Evolutionary conservation across 92 coral and sea anemone species (phyloP).

Genomic region (Heliopora coerulea): DNA sequence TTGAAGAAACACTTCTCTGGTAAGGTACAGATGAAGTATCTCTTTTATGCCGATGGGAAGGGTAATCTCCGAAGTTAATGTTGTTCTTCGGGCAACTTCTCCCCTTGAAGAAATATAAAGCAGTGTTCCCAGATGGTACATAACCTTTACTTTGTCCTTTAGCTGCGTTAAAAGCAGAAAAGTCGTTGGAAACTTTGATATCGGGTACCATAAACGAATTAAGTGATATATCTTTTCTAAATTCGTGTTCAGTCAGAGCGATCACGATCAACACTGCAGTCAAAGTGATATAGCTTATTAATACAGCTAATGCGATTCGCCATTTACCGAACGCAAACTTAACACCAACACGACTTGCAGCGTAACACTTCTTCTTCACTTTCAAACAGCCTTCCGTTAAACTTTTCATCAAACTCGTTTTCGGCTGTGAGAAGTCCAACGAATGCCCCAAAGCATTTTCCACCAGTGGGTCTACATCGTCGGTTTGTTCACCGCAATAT

Average conservation of each 20-base stretch:
- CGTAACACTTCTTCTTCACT: background rate
- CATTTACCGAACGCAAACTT: constrained; percentile 19
- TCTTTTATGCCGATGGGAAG: background rate
- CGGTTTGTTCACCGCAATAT: constrained; percentile 6
- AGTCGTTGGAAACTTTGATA: constrained; percentile 29
- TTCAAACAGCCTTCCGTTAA: background rate
- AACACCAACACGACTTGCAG: background rate
- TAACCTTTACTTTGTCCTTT: background rate
- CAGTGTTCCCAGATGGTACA: background rate
- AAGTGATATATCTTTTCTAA: constrained; percentile 26
- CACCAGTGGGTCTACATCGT: background rate
- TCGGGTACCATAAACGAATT: constrained; percentile 35
- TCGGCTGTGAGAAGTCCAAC: constrained; percentile 12
- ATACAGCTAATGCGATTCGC: constrained; percentile 10
- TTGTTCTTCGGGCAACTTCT: background rate
- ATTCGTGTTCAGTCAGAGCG: constrained; percentile 31
- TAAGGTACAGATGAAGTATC: background rate
- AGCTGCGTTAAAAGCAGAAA: constrained; percentile 19
- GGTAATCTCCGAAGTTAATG: background rate
- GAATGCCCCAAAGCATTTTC: constrained; percentile 11
- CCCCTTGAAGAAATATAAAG: background rate
- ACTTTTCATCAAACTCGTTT: background rate
- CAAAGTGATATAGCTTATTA: constrained; percentile 22
- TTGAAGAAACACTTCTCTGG: constrained; percentile 46
- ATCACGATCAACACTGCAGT: constrained; percentile 2